Evolutionary conservation across 2,888 invertebrate species (phyloP).

Genomic region (Neoaliturus tenellus): DNA sequence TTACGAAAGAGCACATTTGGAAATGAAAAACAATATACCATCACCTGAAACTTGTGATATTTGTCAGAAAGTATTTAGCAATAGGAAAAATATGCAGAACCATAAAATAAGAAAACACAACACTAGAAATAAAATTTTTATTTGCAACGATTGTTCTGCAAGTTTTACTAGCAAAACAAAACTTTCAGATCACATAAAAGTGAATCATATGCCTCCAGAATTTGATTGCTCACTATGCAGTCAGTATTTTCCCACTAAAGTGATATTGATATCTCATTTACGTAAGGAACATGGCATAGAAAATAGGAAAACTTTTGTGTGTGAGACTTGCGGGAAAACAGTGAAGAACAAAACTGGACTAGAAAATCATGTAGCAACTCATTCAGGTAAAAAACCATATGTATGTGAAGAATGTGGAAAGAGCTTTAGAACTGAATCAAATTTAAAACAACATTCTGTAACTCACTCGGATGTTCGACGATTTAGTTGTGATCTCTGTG

Average conservation of each 20-base stretch:
- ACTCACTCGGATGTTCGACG: background rate
- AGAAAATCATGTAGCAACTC: background rate
- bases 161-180: background rate
- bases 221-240: background rate
- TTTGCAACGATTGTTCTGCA: slow-evolving; percentile 6
- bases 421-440: background rate
- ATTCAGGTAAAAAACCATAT: background rate
- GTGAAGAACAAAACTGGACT: background rate
- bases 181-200: background rate
- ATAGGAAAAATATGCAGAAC: no score
- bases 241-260: background rate
- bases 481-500: background rate
- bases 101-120: background rate
- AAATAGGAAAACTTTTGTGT: background rate
- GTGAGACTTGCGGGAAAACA: slow-evolving; percentile 7
- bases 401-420: slow-evolving; percentile 12
- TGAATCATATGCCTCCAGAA: background rate
- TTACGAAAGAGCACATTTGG: background rate
- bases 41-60: background rate
- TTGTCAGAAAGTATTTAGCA: slow-evolving; percentile 10
- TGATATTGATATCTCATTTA: background rate
- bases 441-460: background rate
- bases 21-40: background rate
- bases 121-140: background rate
- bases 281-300: background rate